phyloP scores from a whole-genome alignment of 2,888 invertebrate genomes.

The Eupithecia dodoneata region DNA sequence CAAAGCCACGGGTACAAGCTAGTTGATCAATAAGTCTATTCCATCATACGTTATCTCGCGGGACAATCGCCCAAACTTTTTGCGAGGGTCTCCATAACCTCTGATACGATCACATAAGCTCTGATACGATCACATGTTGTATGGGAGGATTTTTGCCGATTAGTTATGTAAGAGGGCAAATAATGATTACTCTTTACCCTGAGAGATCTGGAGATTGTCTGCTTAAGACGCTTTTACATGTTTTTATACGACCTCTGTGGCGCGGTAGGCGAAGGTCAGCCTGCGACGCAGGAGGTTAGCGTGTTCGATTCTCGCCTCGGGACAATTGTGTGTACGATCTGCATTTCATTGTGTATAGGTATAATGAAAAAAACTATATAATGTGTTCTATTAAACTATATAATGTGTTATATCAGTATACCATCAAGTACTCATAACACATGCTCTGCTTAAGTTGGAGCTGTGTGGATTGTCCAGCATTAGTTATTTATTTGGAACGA shows the following conservation, averaged over 20 bases:
- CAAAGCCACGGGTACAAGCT: background rate
- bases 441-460: too few relatives aligned
- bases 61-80: conserved; percentile 69
- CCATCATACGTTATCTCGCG: conserved; percentile 54
- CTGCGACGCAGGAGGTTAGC: too few relatives aligned
- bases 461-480: too few relatives aligned
- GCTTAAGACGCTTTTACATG: background rate
- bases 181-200: background rate
- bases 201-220: background rate
- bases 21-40: background rate
- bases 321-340: too few relatives aligned
- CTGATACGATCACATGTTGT: conserved; percentile 64
- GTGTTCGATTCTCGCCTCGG: too few relatives aligned
- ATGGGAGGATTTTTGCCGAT: conserved; percentile 4
- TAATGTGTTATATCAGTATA: too few relatives aligned
- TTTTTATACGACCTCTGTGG: background rate
- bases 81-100: conserved; percentile 50
- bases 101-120: conserved; percentile 70
- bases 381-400: too few relatives aligned
- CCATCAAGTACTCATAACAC: too few relatives aligned
- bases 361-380: too few relatives aligned
- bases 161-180: conserved; percentile 7
- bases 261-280: too few relatives aligned
- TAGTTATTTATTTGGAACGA: background rate
- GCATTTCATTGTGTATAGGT: too few relatives aligned